These are phyloP conservation scores for Lates japonicus DNA, from an alignment of 2,797 vertebrate genomes.

Conservation along the genomic window DNA sequence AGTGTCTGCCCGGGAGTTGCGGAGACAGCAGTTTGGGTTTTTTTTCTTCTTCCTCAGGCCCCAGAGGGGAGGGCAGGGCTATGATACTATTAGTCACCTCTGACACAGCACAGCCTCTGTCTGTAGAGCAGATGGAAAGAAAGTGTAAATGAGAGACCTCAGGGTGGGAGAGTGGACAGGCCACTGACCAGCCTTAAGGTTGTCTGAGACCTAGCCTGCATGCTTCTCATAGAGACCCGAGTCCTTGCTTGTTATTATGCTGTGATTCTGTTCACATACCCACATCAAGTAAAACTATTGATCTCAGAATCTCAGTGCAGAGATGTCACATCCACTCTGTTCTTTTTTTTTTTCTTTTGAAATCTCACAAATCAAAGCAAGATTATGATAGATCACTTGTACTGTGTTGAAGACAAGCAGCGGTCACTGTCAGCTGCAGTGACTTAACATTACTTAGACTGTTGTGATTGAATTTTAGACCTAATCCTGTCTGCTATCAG, in stretches of 20 bases:
- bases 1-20: conserved; percentile 71
- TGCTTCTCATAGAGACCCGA: conserved; percentile 23
- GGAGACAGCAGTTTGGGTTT: conserved; percentile 79
- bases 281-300: conserved; percentile 53
- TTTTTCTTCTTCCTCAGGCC: conserved; percentile 65
- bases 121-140: conserved; percentile 75
- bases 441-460: conserved; percentile 80
- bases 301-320: conserved; percentile 48
- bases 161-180: conserved; percentile 46
- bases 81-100: conserved; percentile 81
- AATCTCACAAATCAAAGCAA: conserved; percentile 69
- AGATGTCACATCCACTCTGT: conserved; percentile 52
- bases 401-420: conserved; percentile 60
- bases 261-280: conserved; percentile 32
- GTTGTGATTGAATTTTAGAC: conserved; percentile 79
- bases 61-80: conserved; percentile 59
- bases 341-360: conserved; percentile 39
- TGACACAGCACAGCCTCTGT: conserved; percentile 76
- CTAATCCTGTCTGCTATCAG: conserved; percentile 80
- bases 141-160: conserved; percentile 73
- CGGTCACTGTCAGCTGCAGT: conserved; percentile 66
- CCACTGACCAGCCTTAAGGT: conserved; percentile 52
- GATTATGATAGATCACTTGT: conserved; percentile 69
- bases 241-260: conserved; percentile 11
- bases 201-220: conserved; percentile 25